Conservation (phyloP, 2,888 invertebrate species). For the Lottia scabra region DNA sequence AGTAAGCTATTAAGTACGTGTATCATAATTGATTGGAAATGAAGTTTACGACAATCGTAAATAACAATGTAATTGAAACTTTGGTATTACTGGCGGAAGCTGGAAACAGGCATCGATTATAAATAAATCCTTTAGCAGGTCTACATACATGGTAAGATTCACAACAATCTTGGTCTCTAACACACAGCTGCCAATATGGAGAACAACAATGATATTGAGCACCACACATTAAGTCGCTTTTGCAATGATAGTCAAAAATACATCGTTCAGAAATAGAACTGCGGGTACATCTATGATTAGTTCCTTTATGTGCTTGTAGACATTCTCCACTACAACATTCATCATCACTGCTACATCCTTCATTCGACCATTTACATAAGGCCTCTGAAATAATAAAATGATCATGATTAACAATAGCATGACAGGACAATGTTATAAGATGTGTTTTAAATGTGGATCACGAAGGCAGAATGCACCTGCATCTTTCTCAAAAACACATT, state of each 20-base stretch:
- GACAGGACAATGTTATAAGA: too few species aligned
- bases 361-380: constrained; percentile 52
- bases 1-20: too few species aligned
- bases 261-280: constrained; percentile 46
- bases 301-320: constrained; percentile 46
- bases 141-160: constrained; percentile 43
- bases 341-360: constrained; percentile 39
- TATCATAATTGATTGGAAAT: too few species aligned
- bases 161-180: constrained; percentile 45
- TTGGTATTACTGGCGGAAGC: constrained; percentile 13
- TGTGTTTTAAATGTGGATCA: too few species aligned
- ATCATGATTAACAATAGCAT: too few species aligned
- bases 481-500: too few species aligned
- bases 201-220: constrained; percentile 49
- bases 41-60: too few species aligned
- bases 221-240: constrained; percentile 46
- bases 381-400: neutral
- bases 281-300: constrained; percentile 41
- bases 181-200: constrained; percentile 55
- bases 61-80: neutral
- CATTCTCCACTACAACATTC: constrained; percentile 55
- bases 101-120: constrained; percentile 48
- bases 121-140: constrained; percentile 44
- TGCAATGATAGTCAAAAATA: constrained; percentile 52
- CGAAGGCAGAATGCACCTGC: too few species aligned